Percentiles rank a stretch among this genome's conserved stretches.
Evolutionary conservation across 2,888 invertebrate genomes (phyloP).

Genomic region (Caenorhabditis wallacei): DNA sequence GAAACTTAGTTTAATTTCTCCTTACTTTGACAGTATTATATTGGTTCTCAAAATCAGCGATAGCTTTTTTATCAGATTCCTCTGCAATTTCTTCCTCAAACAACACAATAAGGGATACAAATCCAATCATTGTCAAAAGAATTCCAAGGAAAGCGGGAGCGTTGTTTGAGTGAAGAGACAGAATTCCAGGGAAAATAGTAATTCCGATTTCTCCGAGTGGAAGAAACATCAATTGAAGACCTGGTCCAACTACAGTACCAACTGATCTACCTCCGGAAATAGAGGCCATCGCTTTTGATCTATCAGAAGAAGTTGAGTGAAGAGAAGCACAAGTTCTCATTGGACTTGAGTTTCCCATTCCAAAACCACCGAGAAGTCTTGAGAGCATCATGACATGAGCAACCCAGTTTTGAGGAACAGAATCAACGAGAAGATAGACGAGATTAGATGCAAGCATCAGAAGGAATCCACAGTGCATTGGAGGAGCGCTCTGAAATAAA

Average conservation of each 20-base stretch:
- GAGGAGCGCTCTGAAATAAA: slow-evolving; percentile 41
- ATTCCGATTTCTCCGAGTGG: slow-evolving; percentile 55
- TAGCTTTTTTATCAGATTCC: slow-evolving; percentile 43
- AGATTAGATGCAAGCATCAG: slow-evolving; percentile 63
- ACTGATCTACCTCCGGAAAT: slow-evolving; percentile 62
- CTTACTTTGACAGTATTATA: slow-evolving; percentile 21
- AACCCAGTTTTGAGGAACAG: slow-evolving; percentile 42
- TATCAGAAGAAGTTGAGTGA: slow-evolving; percentile 46
- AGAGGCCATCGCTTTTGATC: slow-evolving; percentile 60
- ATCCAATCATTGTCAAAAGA: slow-evolving; percentile 47
- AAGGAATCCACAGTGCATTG: slow-evolving; percentile 59
- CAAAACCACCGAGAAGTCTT: slow-evolving; percentile 53
- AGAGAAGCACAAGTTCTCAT: slow-evolving; percentile 58
- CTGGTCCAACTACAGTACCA: slow-evolving; percentile 56
- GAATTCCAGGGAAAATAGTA: slow-evolving; percentile 30
- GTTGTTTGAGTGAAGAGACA: slow-evolving; percentile 51
- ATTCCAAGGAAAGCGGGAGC: slow-evolving; percentile 58
- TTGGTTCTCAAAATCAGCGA: slow-evolving; percentile 40
- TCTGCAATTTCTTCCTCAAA: slow-evolving; percentile 47
- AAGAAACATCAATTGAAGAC: slow-evolving; percentile 52
- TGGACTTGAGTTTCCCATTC: slow-evolving; percentile 62
- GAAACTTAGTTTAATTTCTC: not conserved
- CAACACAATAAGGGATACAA: slow-evolving; percentile 25
- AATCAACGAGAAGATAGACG: slow-evolving; percentile 55
- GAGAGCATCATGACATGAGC: slow-evolving; percentile 56